A percentile compares a stretch with the other conserved stretches of the same genome.
phyloP scores from a whole-genome alignment of 2,888 invertebrate genomes.

The Conops quadrifasciatus region DNA sequence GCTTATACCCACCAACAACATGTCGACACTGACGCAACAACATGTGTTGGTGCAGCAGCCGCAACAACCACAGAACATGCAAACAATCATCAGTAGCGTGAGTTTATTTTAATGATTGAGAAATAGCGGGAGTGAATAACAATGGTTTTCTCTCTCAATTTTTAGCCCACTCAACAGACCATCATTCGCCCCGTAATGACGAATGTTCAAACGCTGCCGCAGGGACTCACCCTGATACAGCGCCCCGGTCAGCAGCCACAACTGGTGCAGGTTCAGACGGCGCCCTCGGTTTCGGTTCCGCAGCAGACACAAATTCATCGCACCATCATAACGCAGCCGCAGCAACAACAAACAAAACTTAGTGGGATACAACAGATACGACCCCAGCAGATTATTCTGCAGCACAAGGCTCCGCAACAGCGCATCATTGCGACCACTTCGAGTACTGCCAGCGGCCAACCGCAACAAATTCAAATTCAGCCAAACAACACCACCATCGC shows the following conservation, averaged over 20 bases:
- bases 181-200: constrained; percentile 64
- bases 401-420: constrained; percentile 59
- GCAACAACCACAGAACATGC: constrained; percentile 52
- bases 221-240: constrained; percentile 64
- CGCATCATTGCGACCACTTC: constrained; percentile 54
- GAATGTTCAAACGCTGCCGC: constrained; percentile 60
- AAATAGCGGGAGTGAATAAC: neutral
- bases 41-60: constrained; percentile 61
- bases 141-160: neutral
- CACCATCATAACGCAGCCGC: constrained; percentile 61
- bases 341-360: constrained; percentile 51
- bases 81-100: constrained; percentile 59
- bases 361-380: constrained; percentile 56
- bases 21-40: constrained; percentile 54
- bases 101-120: constrained; percentile 45
- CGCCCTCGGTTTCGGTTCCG: constrained; percentile 45
- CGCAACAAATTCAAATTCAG: constrained; percentile 50
- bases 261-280: constrained; percentile 63
- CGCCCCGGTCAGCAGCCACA: constrained; percentile 65
- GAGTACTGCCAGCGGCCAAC: constrained; percentile 41
- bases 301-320: constrained; percentile 57
- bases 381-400: constrained; percentile 61
- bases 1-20: constrained; percentile 60
- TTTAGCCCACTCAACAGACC: constrained; percentile 61
- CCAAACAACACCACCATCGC: constrained; percentile 48